Evolutionary conservation across 2,797 vertebrate species (phyloP), one percentile per base, ranked within the genome.

Genomic region (Nyctalus aviator): DNA sequence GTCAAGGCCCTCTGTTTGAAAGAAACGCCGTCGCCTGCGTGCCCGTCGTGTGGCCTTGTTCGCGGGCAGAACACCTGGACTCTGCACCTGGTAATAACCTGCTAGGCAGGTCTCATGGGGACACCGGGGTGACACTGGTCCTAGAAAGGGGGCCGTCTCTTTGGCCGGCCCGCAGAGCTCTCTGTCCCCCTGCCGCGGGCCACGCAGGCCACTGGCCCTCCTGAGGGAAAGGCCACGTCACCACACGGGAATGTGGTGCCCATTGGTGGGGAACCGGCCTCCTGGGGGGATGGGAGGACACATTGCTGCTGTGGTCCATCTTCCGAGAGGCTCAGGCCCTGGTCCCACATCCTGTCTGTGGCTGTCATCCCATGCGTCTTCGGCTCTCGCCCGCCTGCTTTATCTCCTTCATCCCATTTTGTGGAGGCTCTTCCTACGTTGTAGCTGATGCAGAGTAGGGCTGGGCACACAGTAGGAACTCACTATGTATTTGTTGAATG

Each of bases 1-100:
- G 77, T 73, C 32, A 32, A 79, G 46, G 44, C 25, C 88, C 50
- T 75, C 17, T 23, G 14, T 64, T 8, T 12, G 76, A 85, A 55
- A 2, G 71, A 78, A 25, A 1, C 0, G 0, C 6, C 1, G 2
- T 50, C 32, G 59, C 48, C 0, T 50, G 6, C 5, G 46, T 25
- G 48, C 73, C 35, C 37, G 0, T 35, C 1, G 2, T 0, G 5
- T 5, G 12, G 41, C 73, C n/a, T 44, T 6, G 4, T 35, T 78
- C 41, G 10, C 0, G 0, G 64, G 75, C 44, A 27, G 12, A 69
- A 21, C 37, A 0, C 18, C 7, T 2, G 84, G 44, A 62, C 55
- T 44, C 75, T 27, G 46, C 32, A 7, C 4, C 55, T 25, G 18
- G n/a, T 6, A 2, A 23, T 6, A 44, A 37, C 8, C 50, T 8